phyloP scores from a whole-genome alignment of 2,888 invertebrate genomes.

The Caenorhabditis zanzibari region DNA sequence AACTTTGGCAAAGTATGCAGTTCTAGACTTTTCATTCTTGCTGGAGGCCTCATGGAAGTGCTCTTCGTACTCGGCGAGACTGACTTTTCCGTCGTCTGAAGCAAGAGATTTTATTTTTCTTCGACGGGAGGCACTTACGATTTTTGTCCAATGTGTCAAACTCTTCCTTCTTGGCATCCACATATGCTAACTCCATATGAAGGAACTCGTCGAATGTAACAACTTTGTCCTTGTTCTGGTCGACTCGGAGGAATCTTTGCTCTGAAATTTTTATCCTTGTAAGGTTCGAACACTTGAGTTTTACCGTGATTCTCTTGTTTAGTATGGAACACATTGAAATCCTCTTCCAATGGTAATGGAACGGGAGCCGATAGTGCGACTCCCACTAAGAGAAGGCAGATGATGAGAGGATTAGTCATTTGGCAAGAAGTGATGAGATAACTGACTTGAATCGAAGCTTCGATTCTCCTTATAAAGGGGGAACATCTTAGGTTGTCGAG shows the following conservation, averaged over 20 bases:
- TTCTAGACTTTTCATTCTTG: constrained; percentile 72
- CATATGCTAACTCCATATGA: constrained; percentile 79
- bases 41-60: constrained; percentile 76
- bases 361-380: constrained; percentile 42
- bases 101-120: background rate
- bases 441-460: background rate
- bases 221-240: constrained; percentile 74
- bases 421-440: background rate
- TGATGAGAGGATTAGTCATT: constrained; percentile 15
- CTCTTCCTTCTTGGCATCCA: constrained; percentile 80
- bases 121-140: constrained; percentile 63
- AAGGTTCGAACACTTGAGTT: background rate
- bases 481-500: constrained; percentile 1
- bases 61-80: constrained; percentile 76
- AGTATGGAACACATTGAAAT: constrained; percentile 67
- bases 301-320: constrained; percentile 70
- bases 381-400: constrained; percentile 1
- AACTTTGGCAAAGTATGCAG: constrained; percentile 80
- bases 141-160: constrained; percentile 78
- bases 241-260: constrained; percentile 77
- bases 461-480: constrained; percentile 11
- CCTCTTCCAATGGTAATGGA: constrained; percentile 63
- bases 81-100: constrained; percentile 77
- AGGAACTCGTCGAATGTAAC: constrained; percentile 80
- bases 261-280: constrained; percentile 58